Base-by-base conservation (phyloP, 2,797 vertebrate genomes). In the Eulemur coronatus region DNA sequence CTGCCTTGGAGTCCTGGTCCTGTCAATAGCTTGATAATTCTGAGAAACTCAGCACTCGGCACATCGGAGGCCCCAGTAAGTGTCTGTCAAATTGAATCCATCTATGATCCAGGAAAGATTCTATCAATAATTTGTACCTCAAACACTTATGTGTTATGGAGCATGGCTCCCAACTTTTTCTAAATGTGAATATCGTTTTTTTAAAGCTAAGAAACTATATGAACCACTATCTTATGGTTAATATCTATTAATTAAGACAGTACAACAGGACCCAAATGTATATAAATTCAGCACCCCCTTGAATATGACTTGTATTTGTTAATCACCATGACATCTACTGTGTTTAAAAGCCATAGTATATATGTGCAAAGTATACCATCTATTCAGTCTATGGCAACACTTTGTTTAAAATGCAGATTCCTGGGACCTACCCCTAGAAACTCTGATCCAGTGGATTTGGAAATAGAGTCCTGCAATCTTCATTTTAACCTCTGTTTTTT, bases 121-220 rank as follows among this genome's bases (percentile, higher is more conserved):
- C n/a, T 59, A 38, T 20, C 50, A 33, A 28, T 80, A 75, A 93
- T 59, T 52, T 65, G 7, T 28, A 86, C 15, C 10, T 90, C 38
- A 7, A 93, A 80, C 7, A 76, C 2, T 46, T 50, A 46, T 35
- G 67, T 95, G 17, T 73, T 82, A 50, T 59, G 38, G 24, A 79
- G 20, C 0, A 28, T 35, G 22, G 20, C 26, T 52, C 24, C 63
- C 52, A 85, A 81, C 50, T 48, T 90, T 86, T 88, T 61, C 82
- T 50, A 72, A 84, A 26, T 48, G 11, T 81, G 61, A 85, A 69
- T 59, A 28, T 6, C 33, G 80, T 33, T 89, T 96, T 75, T 76
- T 75, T 9, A 78, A 93, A 82, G n/a, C 67, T 65, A 96, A 81
- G 35, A 75, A 84, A 87, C 57, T 88, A 63, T 18, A 85, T 63